Evolutionary conservation across 2,113 vertebrate species (phyloP).

Genomic region (Emydocephalus ijimae): DNA sequence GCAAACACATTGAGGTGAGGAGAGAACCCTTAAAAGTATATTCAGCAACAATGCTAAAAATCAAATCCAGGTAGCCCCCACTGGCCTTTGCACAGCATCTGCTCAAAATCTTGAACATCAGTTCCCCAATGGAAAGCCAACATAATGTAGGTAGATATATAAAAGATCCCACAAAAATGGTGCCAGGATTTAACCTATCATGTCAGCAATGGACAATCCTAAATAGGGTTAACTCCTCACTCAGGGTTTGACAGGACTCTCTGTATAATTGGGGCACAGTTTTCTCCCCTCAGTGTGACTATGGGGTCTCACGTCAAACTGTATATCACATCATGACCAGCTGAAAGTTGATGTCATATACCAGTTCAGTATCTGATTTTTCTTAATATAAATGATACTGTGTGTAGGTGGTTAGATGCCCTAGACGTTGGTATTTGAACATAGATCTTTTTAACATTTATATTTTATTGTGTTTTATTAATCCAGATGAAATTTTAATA

Average conservation of each 20-base stretch:
- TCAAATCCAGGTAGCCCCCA: background rate
- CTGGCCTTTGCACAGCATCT: background rate
- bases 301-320: too few species aligned
- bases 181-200: background rate
- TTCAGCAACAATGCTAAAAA: background rate
- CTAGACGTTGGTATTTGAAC: background rate
- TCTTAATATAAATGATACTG: too few species aligned
- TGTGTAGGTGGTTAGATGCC: background rate
- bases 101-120: background rate
- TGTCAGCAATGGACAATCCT: background rate
- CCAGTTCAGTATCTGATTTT: background rate
- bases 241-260: too few species aligned
- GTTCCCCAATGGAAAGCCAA: background rate
- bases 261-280: too few species aligned
- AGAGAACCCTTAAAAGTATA: background rate
- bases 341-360: background rate
- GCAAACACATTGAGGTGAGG: background rate
- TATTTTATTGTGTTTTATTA: background rate
- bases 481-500: background rate
- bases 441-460: background rate
- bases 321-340: background rate
- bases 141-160: background rate
- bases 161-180: background rate
- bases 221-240: background rate
- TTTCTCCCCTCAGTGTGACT: too few species aligned